A percentile compares a stretch with the other conserved stretches of the same genome.
Conservation (phyloP, 1,140 invertebrate genomes). For the Drosophila parabipectinata region DNA sequence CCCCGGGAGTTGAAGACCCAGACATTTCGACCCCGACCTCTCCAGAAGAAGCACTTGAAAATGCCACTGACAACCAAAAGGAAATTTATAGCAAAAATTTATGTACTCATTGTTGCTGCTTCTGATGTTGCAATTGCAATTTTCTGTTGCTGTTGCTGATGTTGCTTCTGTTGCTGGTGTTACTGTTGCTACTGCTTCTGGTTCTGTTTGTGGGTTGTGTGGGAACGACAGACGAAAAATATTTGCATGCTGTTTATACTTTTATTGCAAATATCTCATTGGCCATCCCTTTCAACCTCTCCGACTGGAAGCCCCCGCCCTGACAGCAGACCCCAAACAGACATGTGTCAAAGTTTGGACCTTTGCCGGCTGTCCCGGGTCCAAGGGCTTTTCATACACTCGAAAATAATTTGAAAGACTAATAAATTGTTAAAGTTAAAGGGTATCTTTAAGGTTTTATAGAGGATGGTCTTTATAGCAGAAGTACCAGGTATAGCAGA, state of each 20-base stretch:
- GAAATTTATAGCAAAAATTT: slow-evolving; percentile 80
- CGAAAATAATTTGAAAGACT: slow-evolving; percentile 15
- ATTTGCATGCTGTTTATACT: slow-evolving; percentile 77
- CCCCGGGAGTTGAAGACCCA: slow-evolving; percentile 16
- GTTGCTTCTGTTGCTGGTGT: slow-evolving; percentile 25
- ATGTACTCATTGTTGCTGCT: slow-evolving; percentile 67
- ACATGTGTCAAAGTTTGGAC: slow-evolving; percentile 52
- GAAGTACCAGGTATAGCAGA: too few relatives aligned
- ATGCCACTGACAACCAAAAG: slow-evolving; percentile 79
- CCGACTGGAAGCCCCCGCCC: neutral
- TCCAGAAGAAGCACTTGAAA: slow-evolving; percentile 61
- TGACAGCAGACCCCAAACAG: slow-evolving; percentile 21
- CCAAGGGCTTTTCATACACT: slow-evolving; percentile 55
- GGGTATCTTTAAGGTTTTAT: too few relatives aligned
- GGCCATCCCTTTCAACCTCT: slow-evolving; percentile 5
- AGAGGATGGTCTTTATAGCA: neutral
- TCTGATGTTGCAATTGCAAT: slow-evolving; percentile 16
- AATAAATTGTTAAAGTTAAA: neutral
- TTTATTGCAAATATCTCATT: slow-evolving; percentile 77
- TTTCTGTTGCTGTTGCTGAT: slow-evolving; percentile 31
- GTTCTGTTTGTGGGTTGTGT: slow-evolving; percentile 27
- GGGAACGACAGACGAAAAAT: slow-evolving; percentile 58
- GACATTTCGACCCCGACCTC: slow-evolving; percentile 46
- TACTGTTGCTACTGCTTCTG: slow-evolving; percentile 30
- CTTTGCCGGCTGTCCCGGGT: slow-evolving; percentile 22